phyloP scores from a whole-genome alignment of 2,113 vertebrate genomes.

The Pitta sordida region DNA sequence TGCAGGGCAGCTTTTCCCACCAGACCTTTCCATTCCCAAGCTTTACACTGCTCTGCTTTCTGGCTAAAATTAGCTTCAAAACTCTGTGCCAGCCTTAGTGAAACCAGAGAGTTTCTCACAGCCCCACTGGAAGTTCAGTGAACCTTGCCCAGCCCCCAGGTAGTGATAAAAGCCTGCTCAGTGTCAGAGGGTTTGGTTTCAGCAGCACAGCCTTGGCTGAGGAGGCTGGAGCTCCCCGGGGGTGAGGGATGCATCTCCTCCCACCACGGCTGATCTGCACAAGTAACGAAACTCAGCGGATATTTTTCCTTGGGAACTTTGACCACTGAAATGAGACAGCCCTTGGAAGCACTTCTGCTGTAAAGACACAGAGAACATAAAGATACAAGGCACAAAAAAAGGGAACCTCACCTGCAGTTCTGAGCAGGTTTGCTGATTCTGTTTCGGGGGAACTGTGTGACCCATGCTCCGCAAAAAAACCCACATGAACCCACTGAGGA shows the following conservation, averaged over 20 bases:
- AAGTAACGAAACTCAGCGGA: neutral
- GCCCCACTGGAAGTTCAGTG: neutral
- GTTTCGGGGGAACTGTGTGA: neutral
- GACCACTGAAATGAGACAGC: neutral
- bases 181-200: neutral
- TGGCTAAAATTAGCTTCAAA: neutral
- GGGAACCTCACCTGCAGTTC: neutral
- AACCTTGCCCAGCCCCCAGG: neutral
- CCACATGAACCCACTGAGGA: neutral
- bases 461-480: rapidly evolving
- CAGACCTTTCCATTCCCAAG: neutral
- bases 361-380: rapidly evolving
- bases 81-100: neutral
- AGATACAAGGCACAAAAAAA: neutral
- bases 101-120: neutral
- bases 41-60: neutral
- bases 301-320: neutral
- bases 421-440: neutral
- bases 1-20: neutral
- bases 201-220: neutral
- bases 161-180: neutral
- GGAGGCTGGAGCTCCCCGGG: neutral
- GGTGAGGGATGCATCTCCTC: neutral
- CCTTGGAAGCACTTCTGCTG: neutral
- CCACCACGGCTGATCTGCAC: rapidly evolving